Evolutionary conservation across 2,888 invertebrate genomes (phyloP), one percentile per base, ranked within the genome.

Genomic region (Eilema depressum): DNA sequence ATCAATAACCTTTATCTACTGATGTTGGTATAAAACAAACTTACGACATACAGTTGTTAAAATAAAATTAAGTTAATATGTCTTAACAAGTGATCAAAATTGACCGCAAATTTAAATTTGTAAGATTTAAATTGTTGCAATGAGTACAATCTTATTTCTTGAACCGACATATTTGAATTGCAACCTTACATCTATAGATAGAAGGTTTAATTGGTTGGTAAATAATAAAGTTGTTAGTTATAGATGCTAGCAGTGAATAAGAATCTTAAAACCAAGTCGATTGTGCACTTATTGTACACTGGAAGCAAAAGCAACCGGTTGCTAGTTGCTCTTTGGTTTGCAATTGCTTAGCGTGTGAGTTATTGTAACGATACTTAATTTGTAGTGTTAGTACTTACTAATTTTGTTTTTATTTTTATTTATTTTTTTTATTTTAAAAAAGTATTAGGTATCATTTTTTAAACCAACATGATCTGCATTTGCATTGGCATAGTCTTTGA

Each of bases 121-220:
- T 85, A 83, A 82, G 78, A 84, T 83, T 87, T 86, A 89, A 89
- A 89, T 88, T 89, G 87, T 89, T 87, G 86, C 85, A 81, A 86
- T 82, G 83, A 77, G 81, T 78, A 82, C 86, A 77, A 83, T 76
- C 33, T 75, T 82, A 73, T 71, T 66, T 66, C 41, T 26, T 26
- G 23, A 12, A n/a, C 56, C 1, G 23, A 33, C 53, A 23, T 12
- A 70, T 71, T 73, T 60, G 30, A 86, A 78, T 81, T 60, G 83
- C 26, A 70, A 75, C 70, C 74, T 76, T 88, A 85, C 75, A 12
- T 0, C 0, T 0, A 59, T 62, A 3, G 0, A 0, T 23, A 66
- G 84, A 85, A 78, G 68, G 84, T 77, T 37, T 71, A 69, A 73
- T 71, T 66, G 60, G 74, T 71, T 64, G 67, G 84, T 74, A 76